Evolutionary conservation across 2,113 vertebrate species (phyloP).

Genomic region (Pavo muticus): DNA sequence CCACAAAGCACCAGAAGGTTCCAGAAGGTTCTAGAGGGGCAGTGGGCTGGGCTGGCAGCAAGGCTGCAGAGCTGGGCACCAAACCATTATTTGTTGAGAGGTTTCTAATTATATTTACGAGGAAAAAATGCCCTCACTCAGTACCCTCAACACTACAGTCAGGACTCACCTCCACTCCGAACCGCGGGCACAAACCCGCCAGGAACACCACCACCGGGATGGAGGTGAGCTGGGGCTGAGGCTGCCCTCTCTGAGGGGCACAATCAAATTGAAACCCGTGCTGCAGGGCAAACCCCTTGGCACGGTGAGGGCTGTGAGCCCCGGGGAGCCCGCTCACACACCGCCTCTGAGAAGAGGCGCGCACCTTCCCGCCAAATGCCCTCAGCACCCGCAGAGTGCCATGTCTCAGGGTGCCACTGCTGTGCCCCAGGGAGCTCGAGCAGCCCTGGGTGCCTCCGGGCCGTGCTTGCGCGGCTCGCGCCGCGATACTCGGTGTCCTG

Average conservation of each 20-base stretch:
- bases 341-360: slow-evolving; percentile 34
- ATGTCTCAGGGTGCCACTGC: too few species aligned
- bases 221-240: rapidly evolving
- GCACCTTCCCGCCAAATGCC: background rate
- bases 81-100: background rate
- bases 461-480: rapidly evolving
- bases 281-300: rapidly evolving
- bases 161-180: background rate
- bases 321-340: background rate
- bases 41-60: background rate
- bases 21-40: background rate
- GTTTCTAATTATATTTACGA: rapidly evolving
- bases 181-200: rapidly evolving
- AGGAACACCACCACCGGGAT: rapidly evolving
- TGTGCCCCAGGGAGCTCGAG: background rate
- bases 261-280: background rate
- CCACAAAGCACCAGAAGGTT: background rate
- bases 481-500: slow-evolving; percentile 17
- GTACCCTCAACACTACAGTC: background rate
- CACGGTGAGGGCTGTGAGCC: too few species aligned
- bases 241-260: rapidly evolving
- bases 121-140: rapidly evolving
- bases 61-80: rapidly evolving
- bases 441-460: rapidly evolving
- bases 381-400: background rate